phyloP scores from a whole-genome alignment of 2,888 invertebrate genomes.

The Nomada fabriciana region DNA sequence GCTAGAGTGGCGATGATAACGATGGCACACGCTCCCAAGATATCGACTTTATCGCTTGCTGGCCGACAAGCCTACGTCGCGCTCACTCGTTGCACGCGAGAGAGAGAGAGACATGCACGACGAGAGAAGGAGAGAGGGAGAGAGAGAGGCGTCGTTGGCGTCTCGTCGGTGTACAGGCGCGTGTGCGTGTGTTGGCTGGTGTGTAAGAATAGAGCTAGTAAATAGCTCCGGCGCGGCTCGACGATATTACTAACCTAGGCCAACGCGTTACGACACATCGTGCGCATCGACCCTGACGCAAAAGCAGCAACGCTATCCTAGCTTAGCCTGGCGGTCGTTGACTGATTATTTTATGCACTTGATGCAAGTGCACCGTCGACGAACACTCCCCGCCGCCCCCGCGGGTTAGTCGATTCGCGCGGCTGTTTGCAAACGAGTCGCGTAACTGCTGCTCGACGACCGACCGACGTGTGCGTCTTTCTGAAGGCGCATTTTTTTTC shows the following conservation, averaged over 20 bases:
- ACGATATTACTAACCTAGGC: constrained; percentile 81
- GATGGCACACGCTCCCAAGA: not conserved
- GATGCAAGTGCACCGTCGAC: constrained; percentile 69
- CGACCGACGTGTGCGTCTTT: too few relatives aligned
- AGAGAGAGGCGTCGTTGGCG: constrained; percentile 2
- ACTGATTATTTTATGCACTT: constrained; percentile 80
- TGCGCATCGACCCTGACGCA: constrained; percentile 78
- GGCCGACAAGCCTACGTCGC: too few relatives aligned
- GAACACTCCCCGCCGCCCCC: too few relatives aligned
- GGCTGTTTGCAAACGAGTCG: constrained; percentile 5
- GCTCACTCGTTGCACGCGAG: too few relatives aligned
- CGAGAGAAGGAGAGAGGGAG: not conserved
- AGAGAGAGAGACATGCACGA: too few relatives aligned
- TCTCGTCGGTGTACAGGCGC: constrained; percentile 16
- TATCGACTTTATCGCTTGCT: constrained; percentile 36
- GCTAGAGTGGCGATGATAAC: constrained; percentile 13
- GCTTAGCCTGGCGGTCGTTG: constrained; percentile 76
- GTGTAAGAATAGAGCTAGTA: constrained; percentile 80
- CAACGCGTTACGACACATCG: constrained; percentile 72
- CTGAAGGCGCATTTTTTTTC: too few relatives aligned
- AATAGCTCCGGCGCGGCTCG: constrained; percentile 70
- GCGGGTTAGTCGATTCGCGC: not conserved
- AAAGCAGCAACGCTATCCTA: constrained; percentile 66
- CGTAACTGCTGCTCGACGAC: not conserved
- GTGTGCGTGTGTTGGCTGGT: constrained; percentile 55